Evolutionary conservation across 2,797 vertebrate genomes (phyloP).

Genomic region (Crocidura indochinensis): DNA sequence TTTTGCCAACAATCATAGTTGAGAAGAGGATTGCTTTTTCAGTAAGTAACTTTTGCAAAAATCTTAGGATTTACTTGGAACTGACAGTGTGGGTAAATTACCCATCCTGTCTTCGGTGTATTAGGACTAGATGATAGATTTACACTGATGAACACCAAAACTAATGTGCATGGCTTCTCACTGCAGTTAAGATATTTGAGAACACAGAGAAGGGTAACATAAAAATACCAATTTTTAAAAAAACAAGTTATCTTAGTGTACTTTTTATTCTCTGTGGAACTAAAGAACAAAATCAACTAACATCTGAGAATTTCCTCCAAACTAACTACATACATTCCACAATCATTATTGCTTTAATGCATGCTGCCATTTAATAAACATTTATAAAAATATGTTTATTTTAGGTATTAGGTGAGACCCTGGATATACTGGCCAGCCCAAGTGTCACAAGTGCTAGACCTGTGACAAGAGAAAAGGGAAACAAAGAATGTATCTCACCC

Average conservation of each 20-base stretch:
- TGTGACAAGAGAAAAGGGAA: background rate
- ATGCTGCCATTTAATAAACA: background rate
- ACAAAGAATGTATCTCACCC: background rate
- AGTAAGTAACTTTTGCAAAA: constrained; percentile 49
- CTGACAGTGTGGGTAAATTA: background rate
- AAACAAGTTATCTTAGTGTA: background rate
- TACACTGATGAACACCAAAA: too few species aligned
- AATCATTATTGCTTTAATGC: background rate
- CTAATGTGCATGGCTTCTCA: too few species aligned
- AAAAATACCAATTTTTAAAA: background rate
- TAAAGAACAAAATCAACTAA: constrained; percentile 34
- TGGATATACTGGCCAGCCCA: background rate
- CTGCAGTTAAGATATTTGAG: too few species aligned
- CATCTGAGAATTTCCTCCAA: background rate
- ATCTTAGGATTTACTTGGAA: constrained; percentile 27
- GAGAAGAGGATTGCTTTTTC: constrained; percentile 42
- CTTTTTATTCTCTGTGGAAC: background rate
- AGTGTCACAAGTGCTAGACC: background rate
- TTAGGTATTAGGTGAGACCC: background rate
- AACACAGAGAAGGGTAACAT: background rate
- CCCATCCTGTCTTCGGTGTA: background rate
- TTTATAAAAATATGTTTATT: background rate
- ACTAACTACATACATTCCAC: background rate
- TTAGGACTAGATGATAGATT: background rate
- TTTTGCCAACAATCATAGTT: background rate